Conservation (phyloP, 2,888 invertebrate species). For the Pyrgus malvae region DNA sequence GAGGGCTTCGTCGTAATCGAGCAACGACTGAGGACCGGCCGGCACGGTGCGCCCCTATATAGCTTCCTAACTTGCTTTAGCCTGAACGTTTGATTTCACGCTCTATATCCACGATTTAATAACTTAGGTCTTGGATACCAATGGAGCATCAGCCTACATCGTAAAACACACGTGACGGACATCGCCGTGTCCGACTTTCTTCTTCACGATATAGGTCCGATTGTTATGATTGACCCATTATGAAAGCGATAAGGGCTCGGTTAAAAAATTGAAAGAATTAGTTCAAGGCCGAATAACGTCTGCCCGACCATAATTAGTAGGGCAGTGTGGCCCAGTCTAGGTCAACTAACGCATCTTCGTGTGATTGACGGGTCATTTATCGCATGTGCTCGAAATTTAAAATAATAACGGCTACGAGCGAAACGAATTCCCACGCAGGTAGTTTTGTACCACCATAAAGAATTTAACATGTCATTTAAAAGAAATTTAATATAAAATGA, state of each 20-base stretch:
- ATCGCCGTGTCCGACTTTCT: conserved; percentile 52
- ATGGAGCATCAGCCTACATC: conserved; percentile 41
- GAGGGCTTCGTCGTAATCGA: conserved; percentile 46
- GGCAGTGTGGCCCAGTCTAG: conserved; percentile 10
- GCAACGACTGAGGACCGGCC: conserved; percentile 57
- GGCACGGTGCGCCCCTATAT: conserved; percentile 69
- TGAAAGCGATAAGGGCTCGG: conserved; percentile 48
- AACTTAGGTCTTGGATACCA: conserved; percentile 60
- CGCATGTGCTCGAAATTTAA: neutral
- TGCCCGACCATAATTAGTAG: conserved; percentile 26
- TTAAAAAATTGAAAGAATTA: conserved; percentile 49
- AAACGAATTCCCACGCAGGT: neutral
- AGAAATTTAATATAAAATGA: too few relatives aligned
- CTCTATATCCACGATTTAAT: conserved; percentile 75
- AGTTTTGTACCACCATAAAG: too few relatives aligned
- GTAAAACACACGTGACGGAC: conserved; percentile 41
- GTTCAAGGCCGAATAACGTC: conserved; percentile 48
- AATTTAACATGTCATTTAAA: too few relatives aligned
- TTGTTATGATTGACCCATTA: conserved; percentile 54
- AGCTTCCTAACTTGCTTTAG: conserved; percentile 61
- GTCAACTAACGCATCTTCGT: conserved; percentile 10
- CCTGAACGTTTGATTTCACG: conserved; percentile 74
- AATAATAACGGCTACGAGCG: neutral
- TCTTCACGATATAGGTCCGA: conserved; percentile 37
- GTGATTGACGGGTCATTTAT: conserved; percentile 7